A percentile compares a stretch with the other conserved stretches of the same genome.
phyloP scores from a whole-genome alignment of 2,797 vertebrate genomes.

The Rachycentron canadum region DNA sequence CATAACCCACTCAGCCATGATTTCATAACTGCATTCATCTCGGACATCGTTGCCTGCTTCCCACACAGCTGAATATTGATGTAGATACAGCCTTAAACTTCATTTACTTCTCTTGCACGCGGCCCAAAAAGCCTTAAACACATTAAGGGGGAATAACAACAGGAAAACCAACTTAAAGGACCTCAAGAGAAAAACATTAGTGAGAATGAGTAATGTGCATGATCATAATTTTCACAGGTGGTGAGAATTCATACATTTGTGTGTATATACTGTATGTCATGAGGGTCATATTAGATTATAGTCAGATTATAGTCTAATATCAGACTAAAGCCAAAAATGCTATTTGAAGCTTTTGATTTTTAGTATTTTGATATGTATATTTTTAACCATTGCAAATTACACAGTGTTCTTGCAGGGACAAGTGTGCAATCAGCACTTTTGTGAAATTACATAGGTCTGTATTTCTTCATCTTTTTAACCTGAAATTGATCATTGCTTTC shows the following conservation, averaged over 20 bases:
- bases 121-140: slow-evolving; percentile 37
- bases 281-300: not conserved
- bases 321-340: not conserved
- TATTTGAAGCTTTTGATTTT: not conserved
- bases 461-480: not conserved
- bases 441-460: not conserved
- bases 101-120: slow-evolving; percentile 36
- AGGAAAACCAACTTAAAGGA: slow-evolving; percentile 2
- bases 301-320: not conserved
- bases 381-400: not conserved
- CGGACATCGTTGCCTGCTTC: slow-evolving; percentile 63
- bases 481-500: not conserved
- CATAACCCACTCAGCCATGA: slow-evolving; percentile 68
- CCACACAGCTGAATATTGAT: slow-evolving; percentile 72
- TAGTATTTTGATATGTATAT: not conserved
- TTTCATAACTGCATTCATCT: slow-evolving; percentile 70
- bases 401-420: not conserved
- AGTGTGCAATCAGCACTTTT: not conserved
- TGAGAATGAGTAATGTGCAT: slow-evolving; percentile 17
- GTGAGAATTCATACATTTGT: not conserved
- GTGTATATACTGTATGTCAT: not conserved
- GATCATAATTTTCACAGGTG: not conserved
- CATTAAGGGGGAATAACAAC: not conserved
- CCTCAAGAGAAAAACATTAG: not conserved
- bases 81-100: slow-evolving; percentile 40